Conservation (phyloP, 2,888 invertebrate genomes). For the Xanthostigma xanthostigma region DNA sequence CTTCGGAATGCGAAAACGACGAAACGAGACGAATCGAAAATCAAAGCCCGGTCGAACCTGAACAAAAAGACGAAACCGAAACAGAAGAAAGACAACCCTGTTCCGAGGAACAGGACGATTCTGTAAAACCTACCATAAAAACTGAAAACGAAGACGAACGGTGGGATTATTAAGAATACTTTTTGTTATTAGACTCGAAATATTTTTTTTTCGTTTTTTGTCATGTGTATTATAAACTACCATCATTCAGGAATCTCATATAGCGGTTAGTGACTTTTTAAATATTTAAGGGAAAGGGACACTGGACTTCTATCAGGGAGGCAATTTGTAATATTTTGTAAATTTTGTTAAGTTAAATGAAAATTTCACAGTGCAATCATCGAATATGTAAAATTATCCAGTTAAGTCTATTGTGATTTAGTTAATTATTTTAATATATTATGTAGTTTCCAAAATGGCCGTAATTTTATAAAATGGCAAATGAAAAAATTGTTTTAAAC, state of each 20-base stretch:
- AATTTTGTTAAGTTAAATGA: conserved; percentile 2
- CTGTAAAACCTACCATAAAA: conserved; percentile 29
- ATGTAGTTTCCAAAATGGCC: conserved; percentile 11
- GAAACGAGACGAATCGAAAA: conserved; percentile 8
- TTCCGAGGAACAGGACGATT: conserved; percentile 27
- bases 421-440: conserved; percentile 15
- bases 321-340: conserved; percentile 1
- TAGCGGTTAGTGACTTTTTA: conserved; percentile 2
- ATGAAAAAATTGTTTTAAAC: conserved; percentile 8
- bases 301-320: conserved; percentile 8
- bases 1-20: conserved; percentile 27
- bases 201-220: too few species aligned
- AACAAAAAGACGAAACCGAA: conserved; percentile 18
- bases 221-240: neutral
- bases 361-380: conserved; percentile 24
- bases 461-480: conserved; percentile 10
- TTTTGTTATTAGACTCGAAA: conserved; percentile 6
- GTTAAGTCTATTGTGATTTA: conserved; percentile 25
- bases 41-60: conserved; percentile 8
- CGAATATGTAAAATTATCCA: conserved; percentile 20
- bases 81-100: conserved; percentile 18
- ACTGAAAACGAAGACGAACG: conserved; percentile 44
- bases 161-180: conserved; percentile 39
- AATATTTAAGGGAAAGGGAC: conserved; percentile 4
- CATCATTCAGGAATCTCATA: neutral